Conservation (phyloP, 2,888 invertebrate genomes). For the Mantis religiosa region DNA sequence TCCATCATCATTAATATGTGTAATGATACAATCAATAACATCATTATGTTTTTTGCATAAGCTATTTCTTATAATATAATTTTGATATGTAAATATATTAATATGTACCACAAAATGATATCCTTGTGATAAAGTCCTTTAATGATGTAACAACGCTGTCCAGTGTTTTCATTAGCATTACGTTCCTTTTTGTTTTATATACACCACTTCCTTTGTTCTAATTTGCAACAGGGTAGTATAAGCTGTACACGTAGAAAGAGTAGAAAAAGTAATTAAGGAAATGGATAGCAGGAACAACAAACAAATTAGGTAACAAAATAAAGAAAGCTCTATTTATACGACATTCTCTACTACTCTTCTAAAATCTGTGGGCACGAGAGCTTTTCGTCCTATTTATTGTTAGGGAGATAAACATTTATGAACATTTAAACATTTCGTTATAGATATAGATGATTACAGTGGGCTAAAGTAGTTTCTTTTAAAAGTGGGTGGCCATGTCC, state of each 20-base stretch:
- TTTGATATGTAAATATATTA: not conserved
- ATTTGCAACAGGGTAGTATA: not conserved
- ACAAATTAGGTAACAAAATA: not conserved
- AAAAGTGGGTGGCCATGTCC: no score
- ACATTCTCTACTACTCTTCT: no score
- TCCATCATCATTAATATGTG: not conserved
- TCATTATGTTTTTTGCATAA: not conserved
- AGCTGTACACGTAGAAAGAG: not conserved
- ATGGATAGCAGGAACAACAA: not conserved
- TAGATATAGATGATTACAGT: no score
- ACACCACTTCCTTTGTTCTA: not conserved
- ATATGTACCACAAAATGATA: not conserved
- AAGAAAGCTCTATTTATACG: not conserved
- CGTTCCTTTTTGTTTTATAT: not conserved
- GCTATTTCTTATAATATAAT: not conserved
- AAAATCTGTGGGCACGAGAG: no score
- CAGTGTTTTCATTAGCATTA: not conserved
- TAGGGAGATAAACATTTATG: no score
- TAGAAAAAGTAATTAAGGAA: not conserved
- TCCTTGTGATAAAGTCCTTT: not conserved
- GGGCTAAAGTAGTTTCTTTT: no score
- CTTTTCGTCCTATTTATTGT: no score
- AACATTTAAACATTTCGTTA: no score
- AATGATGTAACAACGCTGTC: not conserved
- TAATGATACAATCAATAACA: not conserved